These are phyloP conservation scores for Drosophila robusta DNA, from an alignment of 2,888 invertebrate genomes.

Conservation along the genomic window DNA sequence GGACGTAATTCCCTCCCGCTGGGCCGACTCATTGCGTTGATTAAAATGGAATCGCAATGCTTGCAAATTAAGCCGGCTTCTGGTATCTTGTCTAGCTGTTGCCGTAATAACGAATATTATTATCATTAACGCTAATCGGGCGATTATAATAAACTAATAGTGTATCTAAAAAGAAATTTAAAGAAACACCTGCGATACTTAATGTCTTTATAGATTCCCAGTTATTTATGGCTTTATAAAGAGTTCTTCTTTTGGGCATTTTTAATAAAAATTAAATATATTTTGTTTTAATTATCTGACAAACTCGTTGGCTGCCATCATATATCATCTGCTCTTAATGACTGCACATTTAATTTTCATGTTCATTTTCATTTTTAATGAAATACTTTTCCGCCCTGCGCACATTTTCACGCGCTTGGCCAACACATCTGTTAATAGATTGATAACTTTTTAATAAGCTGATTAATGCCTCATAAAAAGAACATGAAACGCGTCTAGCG, in stretches of 20 bases:
- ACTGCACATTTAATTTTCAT: background rate
- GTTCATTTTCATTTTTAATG: conserved; percentile 3
- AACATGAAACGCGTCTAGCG: conserved; percentile 36
- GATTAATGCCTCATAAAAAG: conserved; percentile 48
- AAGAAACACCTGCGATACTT: too few relatives aligned
- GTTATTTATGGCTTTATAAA: too few relatives aligned
- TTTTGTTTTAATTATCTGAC: background rate
- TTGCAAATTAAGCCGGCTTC: background rate
- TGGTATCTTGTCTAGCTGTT: background rate
- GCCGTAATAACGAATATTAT: background rate
- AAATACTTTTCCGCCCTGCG: conserved; percentile 4
- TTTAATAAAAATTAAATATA: background rate
- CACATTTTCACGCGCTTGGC: conserved; percentile 17
- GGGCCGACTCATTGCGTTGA: background rate
- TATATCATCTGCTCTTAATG: background rate
- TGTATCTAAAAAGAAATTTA: too few relatives aligned
- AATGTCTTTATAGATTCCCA: too few relatives aligned
- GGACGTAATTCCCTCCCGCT: background rate
- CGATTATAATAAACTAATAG: background rate
- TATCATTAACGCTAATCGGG: background rate
- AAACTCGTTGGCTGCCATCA: background rate
- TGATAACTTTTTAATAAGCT: conserved; percentile 50
- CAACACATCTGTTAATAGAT: conserved; percentile 55
- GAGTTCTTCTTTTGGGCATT: background rate
- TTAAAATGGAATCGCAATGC: background rate